A percentile compares a stretch with the other conserved stretches of the same genome.
phyloP scores from a whole-genome alignment of 2,797 vertebrate species.

The Nasua narica region DNA sequence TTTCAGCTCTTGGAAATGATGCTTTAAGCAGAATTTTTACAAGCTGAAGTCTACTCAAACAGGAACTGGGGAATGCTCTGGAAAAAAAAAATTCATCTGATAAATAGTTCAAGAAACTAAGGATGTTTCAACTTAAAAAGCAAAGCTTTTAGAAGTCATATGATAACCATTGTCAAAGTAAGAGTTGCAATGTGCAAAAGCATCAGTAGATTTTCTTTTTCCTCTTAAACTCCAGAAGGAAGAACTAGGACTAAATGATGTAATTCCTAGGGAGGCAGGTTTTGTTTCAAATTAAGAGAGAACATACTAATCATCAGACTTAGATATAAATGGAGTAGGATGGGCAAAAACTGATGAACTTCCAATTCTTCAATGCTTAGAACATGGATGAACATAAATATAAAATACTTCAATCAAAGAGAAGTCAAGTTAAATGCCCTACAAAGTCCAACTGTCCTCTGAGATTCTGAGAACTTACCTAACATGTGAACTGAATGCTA shows the following conservation, averaged over 20 bases:
- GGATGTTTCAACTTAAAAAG: slow-evolving; percentile 28
- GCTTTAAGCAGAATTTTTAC: slow-evolving; percentile 10
- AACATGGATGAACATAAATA: neutral
- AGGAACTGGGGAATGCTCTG: neutral
- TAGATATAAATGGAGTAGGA: neutral
- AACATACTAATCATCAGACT: neutral
- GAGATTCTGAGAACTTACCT: neutral
- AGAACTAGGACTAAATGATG: neutral
- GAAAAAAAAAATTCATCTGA: neutral
- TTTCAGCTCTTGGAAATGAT: slow-evolving; percentile 24
- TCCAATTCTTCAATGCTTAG: neutral
- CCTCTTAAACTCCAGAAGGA: neutral
- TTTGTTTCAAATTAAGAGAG: slow-evolving; percentile 40
- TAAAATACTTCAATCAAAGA: neutral
- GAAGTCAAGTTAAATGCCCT: neutral
- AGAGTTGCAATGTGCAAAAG: neutral
- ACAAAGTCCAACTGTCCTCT: neutral
- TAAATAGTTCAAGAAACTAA: slow-evolving; percentile 21
- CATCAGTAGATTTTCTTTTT: neutral
- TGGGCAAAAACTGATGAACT: neutral
- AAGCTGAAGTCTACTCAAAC: slow-evolving; percentile 13
- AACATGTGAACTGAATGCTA: neutral
- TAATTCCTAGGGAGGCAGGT: neutral
- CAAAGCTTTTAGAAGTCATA: slow-evolving; percentile 29
- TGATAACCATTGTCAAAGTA: neutral